Percentiles rank a stretch among this genome's conserved stretches.
Evolutionary conservation across 2,797 vertebrate species (phyloP).

Genomic region (Anguilla obscura): DNA sequence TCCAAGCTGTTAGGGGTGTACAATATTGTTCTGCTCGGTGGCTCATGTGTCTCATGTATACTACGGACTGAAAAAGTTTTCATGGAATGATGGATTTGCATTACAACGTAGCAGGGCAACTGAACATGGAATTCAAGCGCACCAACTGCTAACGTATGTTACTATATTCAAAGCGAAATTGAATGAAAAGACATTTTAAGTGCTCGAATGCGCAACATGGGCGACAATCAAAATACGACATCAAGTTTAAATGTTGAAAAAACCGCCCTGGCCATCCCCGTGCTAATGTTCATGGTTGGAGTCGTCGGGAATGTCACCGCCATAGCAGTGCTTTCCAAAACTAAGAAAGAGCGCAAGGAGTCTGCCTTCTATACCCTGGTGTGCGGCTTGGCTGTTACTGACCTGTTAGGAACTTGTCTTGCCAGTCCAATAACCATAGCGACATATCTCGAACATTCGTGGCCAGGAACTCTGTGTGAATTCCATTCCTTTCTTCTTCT

Average conservation of each 20-base stretch:
- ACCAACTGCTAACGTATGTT: background rate
- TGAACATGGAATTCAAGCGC: background rate
- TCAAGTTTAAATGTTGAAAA: background rate
- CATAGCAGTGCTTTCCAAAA: slow-evolving; percentile 36
- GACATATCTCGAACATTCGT: slow-evolving; percentile 23
- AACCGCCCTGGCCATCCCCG: slow-evolving; percentile 23
- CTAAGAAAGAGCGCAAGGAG: slow-evolving; percentile 31
- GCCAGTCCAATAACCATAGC: slow-evolving; percentile 40
- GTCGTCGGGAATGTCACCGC: slow-evolving; percentile 37
- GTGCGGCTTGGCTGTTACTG: slow-evolving; percentile 40
- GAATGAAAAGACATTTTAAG: background rate
- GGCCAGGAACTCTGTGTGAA: slow-evolving; percentile 31
- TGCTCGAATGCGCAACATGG: background rate
- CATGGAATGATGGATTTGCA: background rate
- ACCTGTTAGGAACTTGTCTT: slow-evolving; percentile 42
- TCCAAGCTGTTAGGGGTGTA: background rate
- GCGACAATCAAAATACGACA: background rate
- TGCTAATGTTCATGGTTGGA: slow-evolving; percentile 40
- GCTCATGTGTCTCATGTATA: background rate
- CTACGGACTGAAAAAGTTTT: background rate
- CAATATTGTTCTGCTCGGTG: background rate
- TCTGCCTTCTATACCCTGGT: slow-evolving; percentile 43
- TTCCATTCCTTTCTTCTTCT: slow-evolving; percentile 39
- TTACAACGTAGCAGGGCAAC: background rate
- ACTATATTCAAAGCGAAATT: background rate